Conservation (phyloP, 2,113 vertebrate species). For the Corvus cornix region DNA sequence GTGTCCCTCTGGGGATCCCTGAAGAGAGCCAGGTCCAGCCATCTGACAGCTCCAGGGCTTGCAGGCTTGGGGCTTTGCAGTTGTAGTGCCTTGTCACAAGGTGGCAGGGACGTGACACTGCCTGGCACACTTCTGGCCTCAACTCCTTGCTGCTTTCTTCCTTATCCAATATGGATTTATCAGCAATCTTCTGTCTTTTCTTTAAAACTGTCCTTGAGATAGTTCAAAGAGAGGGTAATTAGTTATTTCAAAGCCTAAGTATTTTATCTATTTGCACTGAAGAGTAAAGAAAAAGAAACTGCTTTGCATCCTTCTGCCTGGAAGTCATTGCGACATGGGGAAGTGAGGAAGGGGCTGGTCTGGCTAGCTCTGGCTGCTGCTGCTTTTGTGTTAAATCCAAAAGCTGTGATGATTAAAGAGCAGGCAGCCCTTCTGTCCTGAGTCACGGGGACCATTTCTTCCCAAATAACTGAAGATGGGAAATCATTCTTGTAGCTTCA, state of each 20-base stretch:
- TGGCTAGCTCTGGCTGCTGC: neutral
- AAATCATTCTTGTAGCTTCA: neutral
- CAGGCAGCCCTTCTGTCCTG: neutral
- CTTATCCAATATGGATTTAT: neutral
- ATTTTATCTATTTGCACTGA: neutral
- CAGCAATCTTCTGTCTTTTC: neutral
- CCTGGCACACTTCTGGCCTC: neutral
- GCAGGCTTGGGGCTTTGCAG: neutral
- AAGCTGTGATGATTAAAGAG: neutral
- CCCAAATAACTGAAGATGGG: neutral
- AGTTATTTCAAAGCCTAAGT: neutral
- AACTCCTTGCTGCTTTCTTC: neutral
- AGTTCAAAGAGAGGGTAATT: neutral
- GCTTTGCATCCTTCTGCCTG: neutral
- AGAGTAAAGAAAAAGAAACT: no score
- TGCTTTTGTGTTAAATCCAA: neutral
- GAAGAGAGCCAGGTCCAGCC: neutral
- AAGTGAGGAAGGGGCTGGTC: neutral
- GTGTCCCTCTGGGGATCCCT: neutral
- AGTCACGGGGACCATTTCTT: neutral
- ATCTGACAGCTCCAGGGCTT: neutral
- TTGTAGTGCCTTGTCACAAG: slow-evolving; percentile 46
- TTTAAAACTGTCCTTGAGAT: neutral
- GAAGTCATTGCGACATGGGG: accelerated
- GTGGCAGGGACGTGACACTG: slow-evolving; percentile 44